phyloP scores from a whole-genome alignment of 2,113 vertebrate genomes.

The Girardinichthys multiradiatus region DNA sequence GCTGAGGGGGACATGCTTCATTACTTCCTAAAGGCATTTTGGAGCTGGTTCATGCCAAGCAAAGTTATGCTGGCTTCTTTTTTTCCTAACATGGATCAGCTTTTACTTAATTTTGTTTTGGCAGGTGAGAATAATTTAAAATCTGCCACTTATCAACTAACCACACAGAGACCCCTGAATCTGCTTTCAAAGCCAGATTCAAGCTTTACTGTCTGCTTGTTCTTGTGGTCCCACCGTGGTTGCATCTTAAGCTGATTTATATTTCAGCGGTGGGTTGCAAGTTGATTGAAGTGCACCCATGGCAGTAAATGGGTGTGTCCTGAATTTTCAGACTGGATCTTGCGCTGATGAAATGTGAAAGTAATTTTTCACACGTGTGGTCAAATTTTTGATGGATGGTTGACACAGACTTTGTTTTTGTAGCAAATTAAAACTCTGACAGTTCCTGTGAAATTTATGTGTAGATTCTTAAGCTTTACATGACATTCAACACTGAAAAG shows the following conservation, averaged over 20 bases:
- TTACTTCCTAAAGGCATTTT: slow-evolving; percentile 3
- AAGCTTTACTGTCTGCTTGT: slow-evolving; percentile 3
- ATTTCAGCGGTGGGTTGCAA: not conserved
- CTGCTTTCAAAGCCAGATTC: slow-evolving; percentile 40
- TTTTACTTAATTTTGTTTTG: slow-evolving; percentile 21
- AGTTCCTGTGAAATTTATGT: too few relatives aligned
- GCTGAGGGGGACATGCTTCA: not conserved
- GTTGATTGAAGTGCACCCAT: not conserved
- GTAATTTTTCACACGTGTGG: not conserved
- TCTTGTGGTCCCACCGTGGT: slow-evolving; percentile 17
- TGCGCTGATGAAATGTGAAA: slow-evolving; percentile 4
- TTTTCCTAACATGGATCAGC: not conserved
- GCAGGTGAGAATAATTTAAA: slow-evolving; percentile 16
- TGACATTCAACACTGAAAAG: too few relatives aligned
- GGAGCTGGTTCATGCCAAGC: not conserved
- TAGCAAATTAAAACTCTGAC: not conserved
- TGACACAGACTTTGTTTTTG: not conserved
- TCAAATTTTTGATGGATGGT: not conserved
- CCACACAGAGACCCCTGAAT: not conserved
- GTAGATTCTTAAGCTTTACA: too few relatives aligned
- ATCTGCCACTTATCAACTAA: not conserved
- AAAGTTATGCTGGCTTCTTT: not conserved
- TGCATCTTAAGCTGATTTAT: slow-evolving; percentile 14
- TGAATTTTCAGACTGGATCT: not conserved
- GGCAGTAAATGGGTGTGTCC: not conserved